These are phyloP conservation scores for Cheirogaleus medius DNA, from an alignment of 2,113 vertebrate genomes.

Conservation along the genomic window DNA sequence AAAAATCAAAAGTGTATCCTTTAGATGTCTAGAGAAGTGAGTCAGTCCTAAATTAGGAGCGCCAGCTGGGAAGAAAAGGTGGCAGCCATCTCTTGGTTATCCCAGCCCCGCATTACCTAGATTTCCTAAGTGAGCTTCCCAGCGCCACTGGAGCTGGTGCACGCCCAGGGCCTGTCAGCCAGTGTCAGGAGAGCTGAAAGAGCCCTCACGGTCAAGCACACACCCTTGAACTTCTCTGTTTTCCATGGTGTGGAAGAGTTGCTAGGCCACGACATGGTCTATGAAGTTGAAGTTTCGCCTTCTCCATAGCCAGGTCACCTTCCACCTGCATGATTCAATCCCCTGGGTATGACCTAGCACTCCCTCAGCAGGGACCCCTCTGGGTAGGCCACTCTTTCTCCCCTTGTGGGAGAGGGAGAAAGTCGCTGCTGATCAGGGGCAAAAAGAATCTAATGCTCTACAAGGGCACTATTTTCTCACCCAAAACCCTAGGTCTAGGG, in stretches of 20 bases:
- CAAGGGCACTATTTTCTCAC: background rate
- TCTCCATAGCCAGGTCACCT: background rate
- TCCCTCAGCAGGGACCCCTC: background rate
- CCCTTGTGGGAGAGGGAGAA: background rate
- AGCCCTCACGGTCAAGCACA: background rate
- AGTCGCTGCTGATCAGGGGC: background rate
- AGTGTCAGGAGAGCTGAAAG: background rate
- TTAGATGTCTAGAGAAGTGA: background rate
- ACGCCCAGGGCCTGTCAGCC: background rate
- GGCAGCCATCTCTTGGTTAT: background rate
- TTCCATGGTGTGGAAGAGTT: background rate
- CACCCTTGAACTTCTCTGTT: background rate
- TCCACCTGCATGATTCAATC: background rate
- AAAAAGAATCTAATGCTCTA: background rate
- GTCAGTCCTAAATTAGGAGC: background rate
- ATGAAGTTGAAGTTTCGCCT: background rate
- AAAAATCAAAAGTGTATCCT: background rate
- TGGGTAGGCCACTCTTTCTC: background rate
- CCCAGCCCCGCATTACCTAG: background rate
- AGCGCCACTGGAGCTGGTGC: background rate
- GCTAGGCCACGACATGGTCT: no score
- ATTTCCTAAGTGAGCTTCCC: background rate
- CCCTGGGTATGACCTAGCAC: background rate
- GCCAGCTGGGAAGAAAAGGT: background rate
- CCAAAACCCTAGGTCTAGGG: background rate